Evolutionary conservation across 2,797 vertebrate genomes (phyloP).

Genomic region (Sebastes nivosus): DNA sequence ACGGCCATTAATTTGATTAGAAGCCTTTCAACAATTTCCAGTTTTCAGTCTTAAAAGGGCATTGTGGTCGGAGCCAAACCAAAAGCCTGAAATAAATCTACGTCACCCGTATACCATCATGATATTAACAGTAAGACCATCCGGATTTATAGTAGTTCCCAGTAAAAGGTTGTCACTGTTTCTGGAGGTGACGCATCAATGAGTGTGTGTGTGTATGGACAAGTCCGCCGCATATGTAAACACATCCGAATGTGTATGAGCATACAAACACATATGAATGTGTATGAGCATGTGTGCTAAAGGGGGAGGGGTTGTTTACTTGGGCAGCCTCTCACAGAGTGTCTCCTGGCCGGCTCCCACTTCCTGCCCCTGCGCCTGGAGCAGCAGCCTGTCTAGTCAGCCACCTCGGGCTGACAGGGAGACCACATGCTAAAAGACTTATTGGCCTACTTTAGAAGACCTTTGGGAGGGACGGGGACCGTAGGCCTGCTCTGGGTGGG

Average conservation of each 20-base stretch:
- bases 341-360: slow-evolving; percentile 73
- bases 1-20: slow-evolving; percentile 49
- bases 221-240: slow-evolving; percentile 44
- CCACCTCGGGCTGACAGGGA: slow-evolving; percentile 71
- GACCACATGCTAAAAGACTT: slow-evolving; percentile 79
- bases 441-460: slow-evolving; percentile 74
- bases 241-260: slow-evolving; percentile 54
- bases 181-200: slow-evolving; percentile 36
- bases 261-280: slow-evolving; percentile 61
- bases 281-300: slow-evolving; percentile 68
- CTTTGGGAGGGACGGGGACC: slow-evolving; percentile 52
- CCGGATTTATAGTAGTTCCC: slow-evolving; percentile 52
- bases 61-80: slow-evolving; percentile 47
- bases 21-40: slow-evolving; percentile 46
- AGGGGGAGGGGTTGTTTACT: slow-evolving; percentile 77
- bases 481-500: slow-evolving; percentile 58
- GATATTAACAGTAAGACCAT: slow-evolving; percentile 54
- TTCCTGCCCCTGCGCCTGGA: slow-evolving; percentile 78
- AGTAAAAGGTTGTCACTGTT: slow-evolving; percentile 48
- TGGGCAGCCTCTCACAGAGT: slow-evolving; percentile 71
- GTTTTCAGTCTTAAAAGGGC: slow-evolving; percentile 53
- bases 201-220: background rate
- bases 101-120: slow-evolving; percentile 49
- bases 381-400: slow-evolving; percentile 78
- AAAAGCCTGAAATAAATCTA: slow-evolving; percentile 46